phyloP scores from a whole-genome alignment of 2,888 invertebrate species.

The Heteropelma amictum region DNA sequence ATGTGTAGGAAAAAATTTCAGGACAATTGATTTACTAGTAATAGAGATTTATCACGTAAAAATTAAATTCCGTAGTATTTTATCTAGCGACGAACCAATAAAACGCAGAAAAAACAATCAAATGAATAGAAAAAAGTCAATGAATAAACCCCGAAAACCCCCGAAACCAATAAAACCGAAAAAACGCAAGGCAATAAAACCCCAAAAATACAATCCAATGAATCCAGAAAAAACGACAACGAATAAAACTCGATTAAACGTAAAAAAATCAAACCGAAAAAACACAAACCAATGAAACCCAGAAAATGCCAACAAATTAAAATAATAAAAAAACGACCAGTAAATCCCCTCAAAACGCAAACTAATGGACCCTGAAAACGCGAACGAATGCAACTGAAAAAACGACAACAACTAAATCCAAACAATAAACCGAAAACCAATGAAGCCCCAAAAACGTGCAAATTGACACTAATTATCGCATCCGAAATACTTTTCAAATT shows the following conservation, averaged over 20 bases:
- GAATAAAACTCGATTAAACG: no score
- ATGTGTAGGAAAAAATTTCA: neutral
- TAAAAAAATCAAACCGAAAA: no score
- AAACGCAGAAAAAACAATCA: neutral
- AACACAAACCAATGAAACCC: neutral
- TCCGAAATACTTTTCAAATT: neutral
- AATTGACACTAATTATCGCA: neutral
- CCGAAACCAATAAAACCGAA: neutral
- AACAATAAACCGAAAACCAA: neutral
- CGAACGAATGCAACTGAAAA: neutral
- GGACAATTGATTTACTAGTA: neutral
- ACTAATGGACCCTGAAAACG: neutral
- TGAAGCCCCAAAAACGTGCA: neutral
- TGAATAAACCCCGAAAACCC: no score
- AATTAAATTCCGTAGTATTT: neutral
- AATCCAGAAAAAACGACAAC: neutral
- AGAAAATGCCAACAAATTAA: neutral
- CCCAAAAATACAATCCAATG: neutral
- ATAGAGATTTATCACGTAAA: neutral
- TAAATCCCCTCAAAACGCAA: neutral
- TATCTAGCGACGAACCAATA: neutral
- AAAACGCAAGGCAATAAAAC: neutral
- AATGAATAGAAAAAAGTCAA: neutral
- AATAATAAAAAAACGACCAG: neutral
- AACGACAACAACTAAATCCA: neutral